Base-by-base conservation (phyloP, 1,140 invertebrate genomes). In the Calephelis virginiensis region DNA sequence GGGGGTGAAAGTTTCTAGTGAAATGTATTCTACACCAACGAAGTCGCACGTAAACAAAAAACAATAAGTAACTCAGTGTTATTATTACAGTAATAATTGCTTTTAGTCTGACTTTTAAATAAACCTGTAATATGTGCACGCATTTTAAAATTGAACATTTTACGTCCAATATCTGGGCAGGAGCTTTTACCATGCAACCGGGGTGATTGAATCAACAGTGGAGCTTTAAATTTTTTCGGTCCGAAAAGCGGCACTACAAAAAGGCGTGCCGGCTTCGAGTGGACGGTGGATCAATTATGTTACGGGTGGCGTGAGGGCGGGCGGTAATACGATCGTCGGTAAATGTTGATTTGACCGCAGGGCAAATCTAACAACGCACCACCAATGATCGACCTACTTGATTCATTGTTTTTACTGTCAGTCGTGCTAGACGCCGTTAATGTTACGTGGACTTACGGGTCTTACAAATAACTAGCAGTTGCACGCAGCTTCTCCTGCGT, bases 321-420 rank as follows among this genome's bases (percentile, higher is more conserved):
- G 56, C 70, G 76, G 83, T 86, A 86, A 86, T 82, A 83, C 81
- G 76, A 89, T 89, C 83, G 80, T 79, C 71, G 78, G 83, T 74
- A 89, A 86, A 88, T 86, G 86, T 89, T 89, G 85, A 83, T 86
- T 83, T 72, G 82, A 77, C 84, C 85, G 78, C 75, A 70, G 80
- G 78, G 76, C 76, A 76, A 68, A 75, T 73, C 74, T 70, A 65
- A 53, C 61, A 65, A 17, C 68, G 65, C 59, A 62, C 49, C 63
- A 47, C 43, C 17, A 9, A 60, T 50, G 65, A 67, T 64, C 63
- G 64, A 71, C 70, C 70, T 53, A 53, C 50, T 53, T 17, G 50
- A 53, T 11, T 53, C 50, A 17, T 17, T 53, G 17, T 53, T 53
- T 53, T 53, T 53, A 17, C 14, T 28, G 17, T 53, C 14, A 14